Evolutionary conservation across 64 coral and sea anemone genomes (phyloP), one percentile per base, ranked within the genome.

Genomic region (Trachythela sp.): DNA sequence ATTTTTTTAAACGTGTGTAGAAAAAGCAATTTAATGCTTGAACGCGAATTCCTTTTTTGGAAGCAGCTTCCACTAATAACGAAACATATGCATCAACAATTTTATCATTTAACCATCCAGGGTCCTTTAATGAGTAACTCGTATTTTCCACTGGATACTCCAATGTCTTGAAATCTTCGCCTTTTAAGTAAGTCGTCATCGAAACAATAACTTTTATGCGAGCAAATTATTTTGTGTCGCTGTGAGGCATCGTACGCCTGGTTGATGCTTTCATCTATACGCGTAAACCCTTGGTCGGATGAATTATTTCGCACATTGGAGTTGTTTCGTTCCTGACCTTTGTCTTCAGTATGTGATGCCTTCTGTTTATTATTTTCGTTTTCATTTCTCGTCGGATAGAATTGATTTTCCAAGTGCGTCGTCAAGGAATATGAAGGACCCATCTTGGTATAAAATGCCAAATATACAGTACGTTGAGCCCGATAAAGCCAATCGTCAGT

Each of bases 91-190:
- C 64, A 70, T 72, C 68, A 1, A 72, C 26, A 4, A 72, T n/a
- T 14, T 72, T 72, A 26, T 72, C 68, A n/a, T 72, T 72, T 10
- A 72, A 35, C 68, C 68, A 72, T 27, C 18, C 68, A 2, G 24
- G 68, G 24, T 72, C 29, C 29, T 27, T 1, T 26, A 72, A 1
- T 14, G 68, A 22, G 68, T 72, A 72, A 35, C 68, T 72, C 29
- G 17, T 72, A 26, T 72, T 72, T 72, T 2, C 29, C 13, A 26
- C 26, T 0, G 24, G 68, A 35, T 31, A 29, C 26, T 72, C 24
- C 33, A 72, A 72, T 14, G 68, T 72, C 18, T 72, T 72, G 68
- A 72, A 72, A 72, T 72, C 68, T 14, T n/a, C 26, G 68, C 68
- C 68, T 22, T 2, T 14, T 72, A 72, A 35, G n/a, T n/a, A n/a